Conservation (phyloP, 2,888 invertebrate genomes). For the Cataglyphis altisquamis region DNA sequence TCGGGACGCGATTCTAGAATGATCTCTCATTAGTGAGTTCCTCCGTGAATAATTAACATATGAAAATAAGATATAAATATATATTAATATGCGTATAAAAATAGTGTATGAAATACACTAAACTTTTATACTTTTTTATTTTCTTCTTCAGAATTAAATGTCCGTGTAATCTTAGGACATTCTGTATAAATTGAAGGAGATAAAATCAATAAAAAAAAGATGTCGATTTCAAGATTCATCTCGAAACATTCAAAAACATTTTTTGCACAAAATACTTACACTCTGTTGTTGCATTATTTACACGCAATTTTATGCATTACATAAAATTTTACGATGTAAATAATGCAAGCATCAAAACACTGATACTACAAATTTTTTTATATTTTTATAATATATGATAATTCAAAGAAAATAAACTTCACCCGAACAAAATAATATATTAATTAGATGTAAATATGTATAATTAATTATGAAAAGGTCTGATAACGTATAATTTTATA, state of each 20-base stretch:
- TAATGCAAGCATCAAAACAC: neutral
- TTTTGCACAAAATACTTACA: neutral
- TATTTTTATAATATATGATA: neutral
- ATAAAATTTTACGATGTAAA: neutral
- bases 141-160: neutral
- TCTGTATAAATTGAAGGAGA: neutral
- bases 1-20: neutral
- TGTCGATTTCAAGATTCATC: neutral
- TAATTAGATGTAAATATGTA: no score
- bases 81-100: neutral
- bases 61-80: neutral
- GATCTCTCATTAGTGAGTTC: neutral
- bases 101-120: neutral
- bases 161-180: neutral
- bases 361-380: neutral
- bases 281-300: neutral
- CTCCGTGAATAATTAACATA: conserved; percentile 40
- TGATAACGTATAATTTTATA: no score
- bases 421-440: no score
- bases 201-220: neutral
- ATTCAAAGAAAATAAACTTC: neutral
- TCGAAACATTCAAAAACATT: neutral
- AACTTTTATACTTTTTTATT: neutral
- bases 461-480: no score
- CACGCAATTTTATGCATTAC: neutral